A percentile compares a stretch with the other conserved stretches of the same genome.
These are phyloP conservation scores for Todiramphus chloris DNA, from an alignment of 2,113 vertebrate species.

Conservation along the genomic window DNA sequence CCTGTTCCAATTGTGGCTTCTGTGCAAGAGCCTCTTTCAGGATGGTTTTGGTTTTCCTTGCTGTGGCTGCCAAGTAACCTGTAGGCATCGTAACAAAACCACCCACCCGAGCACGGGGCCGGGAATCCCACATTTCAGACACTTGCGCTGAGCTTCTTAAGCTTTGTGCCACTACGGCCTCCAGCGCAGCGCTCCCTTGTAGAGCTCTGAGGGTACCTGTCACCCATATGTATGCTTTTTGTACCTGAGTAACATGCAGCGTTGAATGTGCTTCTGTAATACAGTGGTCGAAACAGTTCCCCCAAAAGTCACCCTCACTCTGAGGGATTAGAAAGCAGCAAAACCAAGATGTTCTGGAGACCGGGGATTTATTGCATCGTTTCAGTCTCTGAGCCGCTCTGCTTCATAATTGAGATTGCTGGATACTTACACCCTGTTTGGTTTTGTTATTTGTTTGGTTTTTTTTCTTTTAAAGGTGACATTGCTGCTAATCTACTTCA, in stretches of 20 bases:
- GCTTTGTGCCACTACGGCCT: fast-evolving
- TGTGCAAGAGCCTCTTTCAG: neutral
- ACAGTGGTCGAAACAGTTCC: neutral
- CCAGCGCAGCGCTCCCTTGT: neutral
- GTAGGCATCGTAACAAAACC: neutral
- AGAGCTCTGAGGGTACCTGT: neutral
- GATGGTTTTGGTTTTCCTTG: neutral
- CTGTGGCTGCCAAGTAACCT: neutral
- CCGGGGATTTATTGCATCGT: fast-evolving
- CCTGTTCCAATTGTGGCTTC: neutral
- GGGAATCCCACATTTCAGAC: neutral
- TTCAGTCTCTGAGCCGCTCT: neutral
- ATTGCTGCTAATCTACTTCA: slow-evolving; percentile 74
- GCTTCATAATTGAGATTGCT: neutral
- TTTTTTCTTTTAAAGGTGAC: slow-evolving; percentile 76
- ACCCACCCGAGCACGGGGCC: neutral
- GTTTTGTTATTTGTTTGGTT: neutral
- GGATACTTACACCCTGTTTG: neutral
- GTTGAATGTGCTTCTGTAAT: neutral
- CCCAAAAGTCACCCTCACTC: neutral
- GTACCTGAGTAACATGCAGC: neutral
- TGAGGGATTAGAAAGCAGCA: neutral
- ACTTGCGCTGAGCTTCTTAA: neutral
- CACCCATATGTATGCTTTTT: neutral
- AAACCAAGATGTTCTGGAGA: neutral